Conservation (phyloP, 2,888 invertebrate genomes). For the Ernsta delagoae region DNA sequence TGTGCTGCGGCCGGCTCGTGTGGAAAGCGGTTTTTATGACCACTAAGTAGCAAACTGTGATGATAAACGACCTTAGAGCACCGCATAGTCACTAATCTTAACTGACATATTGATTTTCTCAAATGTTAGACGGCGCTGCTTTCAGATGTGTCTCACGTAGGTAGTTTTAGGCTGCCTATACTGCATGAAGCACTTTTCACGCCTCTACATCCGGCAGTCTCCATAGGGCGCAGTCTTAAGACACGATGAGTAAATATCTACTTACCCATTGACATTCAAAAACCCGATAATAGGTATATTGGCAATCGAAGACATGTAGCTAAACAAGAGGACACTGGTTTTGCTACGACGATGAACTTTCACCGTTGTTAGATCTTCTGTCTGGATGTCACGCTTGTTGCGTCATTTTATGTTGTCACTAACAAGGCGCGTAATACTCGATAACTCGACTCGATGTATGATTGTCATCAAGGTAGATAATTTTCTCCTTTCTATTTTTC, state of each 20-base stretch:
- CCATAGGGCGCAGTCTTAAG: slow-evolving; percentile 42
- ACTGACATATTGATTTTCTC: slow-evolving; percentile 6
- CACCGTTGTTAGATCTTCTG: slow-evolving; percentile 69
- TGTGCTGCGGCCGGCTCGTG: slow-evolving; percentile 45
- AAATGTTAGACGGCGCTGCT: slow-evolving; percentile 1
- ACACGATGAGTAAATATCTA: slow-evolving; percentile 17
- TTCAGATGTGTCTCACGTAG: slow-evolving; percentile 3
- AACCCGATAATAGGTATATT: slow-evolving; percentile 46
- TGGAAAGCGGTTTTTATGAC: slow-evolving; percentile 51
- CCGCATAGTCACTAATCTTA: slow-evolving; percentile 1
- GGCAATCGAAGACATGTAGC: slow-evolving; percentile 46
- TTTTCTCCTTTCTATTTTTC: neutral
- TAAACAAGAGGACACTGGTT: slow-evolving; percentile 42
- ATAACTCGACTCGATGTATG: slow-evolving; percentile 36
- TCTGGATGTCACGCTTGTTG: slow-evolving; percentile 52
- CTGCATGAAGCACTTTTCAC: too few relatives aligned
- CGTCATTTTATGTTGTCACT: slow-evolving; percentile 47
- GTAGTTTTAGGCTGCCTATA: neutral
- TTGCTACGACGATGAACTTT: slow-evolving; percentile 62
- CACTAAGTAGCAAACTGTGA: slow-evolving; percentile 23
- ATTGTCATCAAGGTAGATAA: neutral
- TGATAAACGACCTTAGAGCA: slow-evolving; percentile 16
- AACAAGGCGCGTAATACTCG: slow-evolving; percentile 49
- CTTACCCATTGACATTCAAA: slow-evolving; percentile 51
- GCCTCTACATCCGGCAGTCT: slow-evolving; percentile 41